These are phyloP conservation scores for Holacanthus passer DNA, from an alignment of 2,113 vertebrate genomes.

Conservation along the genomic window DNA sequence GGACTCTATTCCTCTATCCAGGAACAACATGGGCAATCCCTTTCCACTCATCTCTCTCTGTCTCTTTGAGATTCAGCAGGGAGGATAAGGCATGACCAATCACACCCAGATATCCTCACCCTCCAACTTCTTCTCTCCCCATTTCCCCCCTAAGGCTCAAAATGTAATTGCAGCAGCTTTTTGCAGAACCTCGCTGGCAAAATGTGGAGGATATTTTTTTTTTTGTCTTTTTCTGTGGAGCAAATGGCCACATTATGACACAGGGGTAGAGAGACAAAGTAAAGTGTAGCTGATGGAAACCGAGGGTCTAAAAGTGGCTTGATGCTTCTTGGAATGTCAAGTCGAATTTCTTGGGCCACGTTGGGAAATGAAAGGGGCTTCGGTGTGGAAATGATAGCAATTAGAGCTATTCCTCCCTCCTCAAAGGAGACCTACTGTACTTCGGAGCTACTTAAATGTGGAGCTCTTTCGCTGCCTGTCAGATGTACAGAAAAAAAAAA, in stretches of 20 bases:
- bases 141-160: conserved; percentile 11
- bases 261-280: conserved; percentile 31
- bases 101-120: conserved; percentile 44
- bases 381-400: conserved; percentile 61
- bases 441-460: conserved; percentile 47
- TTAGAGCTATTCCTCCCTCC: conserved; percentile 43
- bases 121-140: conserved; percentile 27
- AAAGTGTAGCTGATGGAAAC: conserved; percentile 51
- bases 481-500: conserved; percentile 40
- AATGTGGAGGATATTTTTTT: conserved; percentile 23
- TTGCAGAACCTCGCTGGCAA: conserved; percentile 29
- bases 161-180: conserved; percentile 65
- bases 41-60: conserved; percentile 56
- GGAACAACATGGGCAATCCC: conserved; percentile 61
- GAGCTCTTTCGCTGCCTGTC: conserved; percentile 44
- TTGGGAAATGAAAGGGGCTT: conserved; percentile 59
- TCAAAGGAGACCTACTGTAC: conserved; percentile 56
- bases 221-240: background rate
- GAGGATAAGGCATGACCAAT: conserved; percentile 62
- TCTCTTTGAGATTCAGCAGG: conserved; percentile 53
- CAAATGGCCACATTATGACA: conserved; percentile 42
- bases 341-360: conserved; percentile 51
- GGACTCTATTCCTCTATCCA: conserved; percentile 46
- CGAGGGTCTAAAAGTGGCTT: conserved; percentile 48
- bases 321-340: conserved; percentile 65